Evolutionary conservation across 2,113 vertebrate genomes (phyloP), one percentile per base, ranked within the genome.

Genomic region (Echinops telfairi): DNA sequence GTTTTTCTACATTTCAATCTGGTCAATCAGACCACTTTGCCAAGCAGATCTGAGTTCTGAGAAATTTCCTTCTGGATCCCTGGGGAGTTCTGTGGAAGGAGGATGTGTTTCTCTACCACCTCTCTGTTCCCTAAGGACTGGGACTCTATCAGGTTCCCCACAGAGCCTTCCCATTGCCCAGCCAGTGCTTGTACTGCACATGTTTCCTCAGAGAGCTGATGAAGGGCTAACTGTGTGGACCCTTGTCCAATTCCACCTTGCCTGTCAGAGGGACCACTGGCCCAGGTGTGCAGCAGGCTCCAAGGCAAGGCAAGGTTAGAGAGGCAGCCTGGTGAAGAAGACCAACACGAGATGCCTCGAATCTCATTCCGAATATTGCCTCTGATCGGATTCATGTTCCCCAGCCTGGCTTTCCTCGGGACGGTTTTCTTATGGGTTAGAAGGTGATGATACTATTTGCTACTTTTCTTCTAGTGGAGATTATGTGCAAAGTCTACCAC

Each of bases 51-150:
- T 11, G 83, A 73, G 53, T 79, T 76, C 93, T 82, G 40, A 71
- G 81, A 95, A 91, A 70, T 86, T 88, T 71, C 75, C 33, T 85
- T 83, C 88, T 27, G 58, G 57, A 60, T 71, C 38, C 29, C 36
- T 22, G 76, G 7, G 23, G 0, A 12, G 12, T 58, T 93, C 60
- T 64, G 22, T 82, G 78, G 87, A 81, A 95, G 53, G 16, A 83
- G 71, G 81, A 93, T 93, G 43, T 1, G 11, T 38, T 78, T 93
- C n/a, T 8, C 25, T 14, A 60, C 36, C 33, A 76, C 3, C 43
- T 70, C 79, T 83, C 86, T 47, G 25, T 25, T 89, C 40, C 58
- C 84, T 36, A 11, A 29, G 71, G 76, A 73, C 7, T 29, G 68
- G 85, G 27, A 29, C 23, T 19, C 66, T 11, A 33, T 4, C 31